phyloP scores from a whole-genome alignment of 2,113 vertebrate genomes.

The Trachemys scripta region DNA sequence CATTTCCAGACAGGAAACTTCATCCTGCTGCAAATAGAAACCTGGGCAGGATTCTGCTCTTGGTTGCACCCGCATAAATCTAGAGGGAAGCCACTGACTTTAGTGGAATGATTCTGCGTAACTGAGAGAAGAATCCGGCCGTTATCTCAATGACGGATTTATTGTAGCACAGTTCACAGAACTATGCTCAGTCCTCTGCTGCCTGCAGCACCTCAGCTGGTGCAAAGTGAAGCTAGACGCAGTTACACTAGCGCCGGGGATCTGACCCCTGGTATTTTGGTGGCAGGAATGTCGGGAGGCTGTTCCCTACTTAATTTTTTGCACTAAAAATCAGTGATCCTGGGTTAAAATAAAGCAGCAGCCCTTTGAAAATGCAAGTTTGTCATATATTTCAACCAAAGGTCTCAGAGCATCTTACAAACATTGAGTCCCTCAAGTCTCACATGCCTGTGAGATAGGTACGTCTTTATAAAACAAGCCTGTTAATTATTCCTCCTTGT shows the following conservation, averaged over 20 bases:
- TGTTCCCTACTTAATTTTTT: neutral
- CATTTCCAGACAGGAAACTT: slow-evolving; percentile 44
- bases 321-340: neutral
- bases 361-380: neutral
- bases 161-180: neutral
- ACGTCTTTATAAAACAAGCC: neutral
- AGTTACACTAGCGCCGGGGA: neutral
- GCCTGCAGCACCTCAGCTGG: neutral
- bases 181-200: neutral
- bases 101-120: neutral
- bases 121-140: neutral
- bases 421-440: neutral
- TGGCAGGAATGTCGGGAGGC: neutral
- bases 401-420: neutral
- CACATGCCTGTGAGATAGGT: neutral
- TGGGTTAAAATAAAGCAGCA: rapidly evolving
- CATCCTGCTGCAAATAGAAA: slow-evolving; percentile 34
- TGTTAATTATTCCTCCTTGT: neutral
- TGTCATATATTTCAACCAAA: neutral
- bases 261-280: neutral
- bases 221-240: neutral
- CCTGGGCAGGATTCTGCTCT: neutral
- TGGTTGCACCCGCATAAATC: neutral
- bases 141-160: neutral
- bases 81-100: neutral